A percentile compares a stretch with the other conserved stretches of the same genome.
phyloP scores from a whole-genome alignment of 1,140 invertebrate genomes.

The Pissodes strobi region DNA sequence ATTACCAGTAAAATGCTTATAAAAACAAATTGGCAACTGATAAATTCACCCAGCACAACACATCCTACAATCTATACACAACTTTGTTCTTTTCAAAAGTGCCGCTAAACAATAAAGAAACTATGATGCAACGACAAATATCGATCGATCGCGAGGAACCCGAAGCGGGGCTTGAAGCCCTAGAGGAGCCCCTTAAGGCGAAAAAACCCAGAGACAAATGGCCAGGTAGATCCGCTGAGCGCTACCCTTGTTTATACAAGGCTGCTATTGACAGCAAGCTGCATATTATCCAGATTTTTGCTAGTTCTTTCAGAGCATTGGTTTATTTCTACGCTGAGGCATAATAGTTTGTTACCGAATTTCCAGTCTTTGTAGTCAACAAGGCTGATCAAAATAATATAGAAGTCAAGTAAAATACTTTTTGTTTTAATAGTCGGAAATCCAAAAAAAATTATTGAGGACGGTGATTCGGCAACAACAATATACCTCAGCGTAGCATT shows the following conservation, averaged over 20 bases:
- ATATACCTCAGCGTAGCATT: too few relatives aligned
- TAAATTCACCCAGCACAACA: slow-evolving; percentile 19
- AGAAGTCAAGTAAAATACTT: too few relatives aligned
- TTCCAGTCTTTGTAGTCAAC: too few relatives aligned
- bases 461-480: too few relatives aligned
- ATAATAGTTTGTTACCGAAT: too few relatives aligned
- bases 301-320: slow-evolving; percentile 17
- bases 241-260: slow-evolving; percentile 16
- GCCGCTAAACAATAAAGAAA: slow-evolving; percentile 71
- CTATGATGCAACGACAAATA: slow-evolving; percentile 66
- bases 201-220: slow-evolving; percentile 67
- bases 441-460: too few relatives aligned
- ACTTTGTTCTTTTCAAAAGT: slow-evolving; percentile 58
- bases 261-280: slow-evolving; percentile 13
- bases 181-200: slow-evolving; percentile 70
- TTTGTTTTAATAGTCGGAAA: too few relatives aligned
- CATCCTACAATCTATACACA: slow-evolving; percentile 20
- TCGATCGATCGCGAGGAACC: slow-evolving; percentile 68
- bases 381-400: too few relatives aligned
- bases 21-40: neutral
- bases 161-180: slow-evolving; percentile 64
- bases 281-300: slow-evolving; percentile 16
- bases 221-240: slow-evolving; percentile 57
- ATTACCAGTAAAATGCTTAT: too few relatives aligned
- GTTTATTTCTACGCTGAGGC: too few relatives aligned